Evolutionary conservation across 2,113 vertebrate genomes (phyloP).

Genomic region (Phodopus roborovskii): DNA sequence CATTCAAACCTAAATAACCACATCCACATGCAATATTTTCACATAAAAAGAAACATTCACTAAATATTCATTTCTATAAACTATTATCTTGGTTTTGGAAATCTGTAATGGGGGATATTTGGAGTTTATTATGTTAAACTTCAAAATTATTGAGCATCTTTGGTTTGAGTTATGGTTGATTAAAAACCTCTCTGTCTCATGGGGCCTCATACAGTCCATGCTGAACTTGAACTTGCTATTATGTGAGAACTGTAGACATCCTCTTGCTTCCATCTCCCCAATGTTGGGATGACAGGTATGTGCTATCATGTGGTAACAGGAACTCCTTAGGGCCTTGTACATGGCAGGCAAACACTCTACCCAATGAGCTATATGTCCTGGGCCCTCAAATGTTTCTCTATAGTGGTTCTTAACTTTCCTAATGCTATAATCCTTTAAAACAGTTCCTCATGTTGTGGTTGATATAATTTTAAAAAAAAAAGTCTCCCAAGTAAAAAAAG

Average conservation of each 20-base stretch:
- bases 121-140: constrained; percentile 6
- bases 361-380: neutral
- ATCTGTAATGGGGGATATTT: neutral
- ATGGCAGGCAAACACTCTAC: neutral
- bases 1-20: neutral
- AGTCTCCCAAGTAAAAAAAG: too few relatives aligned
- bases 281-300: neutral
- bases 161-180: neutral
- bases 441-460: neutral
- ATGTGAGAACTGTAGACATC: neutral
- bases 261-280: neutral
- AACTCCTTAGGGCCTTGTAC: neutral
- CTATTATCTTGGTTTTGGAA: constrained; percentile 13
- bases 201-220: neutral
- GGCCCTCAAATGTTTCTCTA: neutral
- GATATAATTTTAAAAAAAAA: too few relatives aligned
- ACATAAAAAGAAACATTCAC: neutral
- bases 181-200: neutral
- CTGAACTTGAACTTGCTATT: too few relatives aligned
- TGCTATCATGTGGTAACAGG: neutral
- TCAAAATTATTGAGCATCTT: constrained; percentile 8
- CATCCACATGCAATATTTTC: neutral
- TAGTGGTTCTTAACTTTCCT: neutral
- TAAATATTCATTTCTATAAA: constrained; percentile 1
- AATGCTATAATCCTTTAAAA: neutral